Evolutionary conservation across 2,888 invertebrate species (phyloP), one percentile per base, ranked within the genome.

Genomic region (Petrophora chlorosata): DNA sequence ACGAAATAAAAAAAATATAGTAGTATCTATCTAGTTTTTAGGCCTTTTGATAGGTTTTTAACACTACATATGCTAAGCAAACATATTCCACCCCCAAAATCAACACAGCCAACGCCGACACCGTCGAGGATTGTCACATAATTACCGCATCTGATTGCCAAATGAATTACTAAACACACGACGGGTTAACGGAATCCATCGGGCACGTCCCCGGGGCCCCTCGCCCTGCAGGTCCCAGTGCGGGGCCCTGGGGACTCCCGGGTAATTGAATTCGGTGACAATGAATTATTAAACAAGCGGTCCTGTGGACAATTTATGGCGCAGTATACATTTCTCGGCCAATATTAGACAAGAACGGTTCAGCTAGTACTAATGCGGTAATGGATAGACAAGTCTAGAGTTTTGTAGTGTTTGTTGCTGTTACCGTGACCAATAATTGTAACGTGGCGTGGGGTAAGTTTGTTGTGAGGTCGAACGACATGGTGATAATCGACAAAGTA

Each of bases 261-360:
- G 70, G 83, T 87, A 88, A 88, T 88, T 87, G 85, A 88, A 87
- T 86, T 87, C 81, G 82, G 77, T 73, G 78, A 81, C 86, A 84
- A 86, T 86, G 85, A 86, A 87, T 85, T 87, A 86, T 87, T 86
- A 85, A 86, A 86, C 84, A 13, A 23, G 34, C 45, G 23, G 22
- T 10, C 30, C 36, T 42, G 48, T 42, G 42, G 42, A 36, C 16
- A 48, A 48, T 48, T 42, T 48, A 53, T 59, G 46, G 53, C 53
- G 42, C 49, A 30, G 41, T 48, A 52, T 61, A 63, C 64, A 67
- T 65, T 59, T 14, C 60, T 53, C 9, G 42, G 43, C 30, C 26
- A 32, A 49, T 52, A 32, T 14, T 19, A n/a, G 19, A 19, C 7
- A 10, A 0, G 5, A 14, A 8, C 9, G 7, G 5, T 17, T 19